Evolutionary conservation across 2,888 invertebrate species (phyloP).

Genomic region (Caenorhabditis sp.): DNA sequence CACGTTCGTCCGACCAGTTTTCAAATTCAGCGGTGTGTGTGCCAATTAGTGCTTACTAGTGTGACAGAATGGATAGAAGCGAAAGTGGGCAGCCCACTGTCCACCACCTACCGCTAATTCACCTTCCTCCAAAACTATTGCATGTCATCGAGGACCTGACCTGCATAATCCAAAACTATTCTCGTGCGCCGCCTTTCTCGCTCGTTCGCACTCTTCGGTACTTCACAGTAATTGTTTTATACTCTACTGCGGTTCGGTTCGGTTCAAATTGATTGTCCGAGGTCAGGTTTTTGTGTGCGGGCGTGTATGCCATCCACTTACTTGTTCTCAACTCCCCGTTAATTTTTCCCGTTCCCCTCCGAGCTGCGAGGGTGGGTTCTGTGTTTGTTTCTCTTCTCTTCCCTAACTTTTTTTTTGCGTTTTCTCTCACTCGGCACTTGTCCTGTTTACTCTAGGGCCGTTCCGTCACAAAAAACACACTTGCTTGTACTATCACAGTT

Average conservation of each 20-base stretch:
- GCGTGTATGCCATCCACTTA: slow-evolving; percentile 26
- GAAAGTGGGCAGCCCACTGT: background rate
- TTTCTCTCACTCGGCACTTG: slow-evolving; percentile 15
- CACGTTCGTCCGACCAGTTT: background rate
- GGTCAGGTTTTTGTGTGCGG: slow-evolving; percentile 6
- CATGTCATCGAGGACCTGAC: slow-evolving; percentile 52
- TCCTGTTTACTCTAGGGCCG: slow-evolving; percentile 6
- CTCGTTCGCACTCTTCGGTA: slow-evolving; percentile 31
- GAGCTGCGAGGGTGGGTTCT: no score
- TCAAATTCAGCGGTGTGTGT: background rate
- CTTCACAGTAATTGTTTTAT: slow-evolving; percentile 47
- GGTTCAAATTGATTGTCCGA: slow-evolving; percentile 4
- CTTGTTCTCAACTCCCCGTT: slow-evolving; percentile 7
- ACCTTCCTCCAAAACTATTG: slow-evolving; percentile 16
- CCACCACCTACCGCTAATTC: slow-evolving; percentile 43
- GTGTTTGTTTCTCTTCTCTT: slow-evolving; percentile 26
- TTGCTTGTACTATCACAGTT: no score
- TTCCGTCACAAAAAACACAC: no score
- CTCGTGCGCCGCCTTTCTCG: slow-evolving; percentile 17
- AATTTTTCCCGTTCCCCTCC: slow-evolving; percentile 9
- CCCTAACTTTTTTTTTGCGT: background rate
- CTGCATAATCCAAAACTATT: slow-evolving; percentile 54
- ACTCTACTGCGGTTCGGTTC: slow-evolving; percentile 26
- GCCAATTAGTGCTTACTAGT: no score
- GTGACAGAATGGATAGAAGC: no score